phyloP scores from a whole-genome alignment of 2,113 vertebrate species.

The Lophotis ruficrista region DNA sequence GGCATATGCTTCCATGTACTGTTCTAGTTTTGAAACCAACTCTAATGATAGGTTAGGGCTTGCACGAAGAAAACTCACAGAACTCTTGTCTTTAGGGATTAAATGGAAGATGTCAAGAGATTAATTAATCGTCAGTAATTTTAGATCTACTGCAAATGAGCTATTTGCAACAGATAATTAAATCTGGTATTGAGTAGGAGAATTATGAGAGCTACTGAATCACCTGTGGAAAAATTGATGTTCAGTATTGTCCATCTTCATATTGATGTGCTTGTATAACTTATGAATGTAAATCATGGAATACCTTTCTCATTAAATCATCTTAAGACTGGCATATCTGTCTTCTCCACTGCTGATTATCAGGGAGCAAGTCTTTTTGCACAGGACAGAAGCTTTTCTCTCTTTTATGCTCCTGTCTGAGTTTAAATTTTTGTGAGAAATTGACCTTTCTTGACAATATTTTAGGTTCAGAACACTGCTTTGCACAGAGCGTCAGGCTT shows the following conservation, averaged over 20 bases:
- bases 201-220: background rate
- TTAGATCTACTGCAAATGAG: conserved; percentile 12
- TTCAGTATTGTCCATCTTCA: conserved; percentile 3
- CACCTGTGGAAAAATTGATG: conserved; percentile 5
- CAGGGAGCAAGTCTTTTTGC: background rate
- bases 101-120: background rate
- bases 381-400: background rate
- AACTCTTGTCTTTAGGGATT: conserved; percentile 16
- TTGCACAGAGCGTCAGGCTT: background rate
- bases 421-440: background rate
- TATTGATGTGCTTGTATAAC: background rate
- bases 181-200: background rate
- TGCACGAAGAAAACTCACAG: background rate
- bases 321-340: background rate
- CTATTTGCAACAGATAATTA: conserved; percentile 27
- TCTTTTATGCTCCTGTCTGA: background rate
- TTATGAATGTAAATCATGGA: background rate
- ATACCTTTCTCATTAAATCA: background rate
- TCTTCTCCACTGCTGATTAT: background rate
- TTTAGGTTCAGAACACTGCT: background rate
- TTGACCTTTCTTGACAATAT: background rate
- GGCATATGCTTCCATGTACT: background rate
- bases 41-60: background rate
- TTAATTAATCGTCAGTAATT: conserved; percentile 45
- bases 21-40: conserved; percentile 4